Evolutionary conservation across 1,140 invertebrate species (phyloP).

Genomic region (Rhagoletis zephyria): DNA sequence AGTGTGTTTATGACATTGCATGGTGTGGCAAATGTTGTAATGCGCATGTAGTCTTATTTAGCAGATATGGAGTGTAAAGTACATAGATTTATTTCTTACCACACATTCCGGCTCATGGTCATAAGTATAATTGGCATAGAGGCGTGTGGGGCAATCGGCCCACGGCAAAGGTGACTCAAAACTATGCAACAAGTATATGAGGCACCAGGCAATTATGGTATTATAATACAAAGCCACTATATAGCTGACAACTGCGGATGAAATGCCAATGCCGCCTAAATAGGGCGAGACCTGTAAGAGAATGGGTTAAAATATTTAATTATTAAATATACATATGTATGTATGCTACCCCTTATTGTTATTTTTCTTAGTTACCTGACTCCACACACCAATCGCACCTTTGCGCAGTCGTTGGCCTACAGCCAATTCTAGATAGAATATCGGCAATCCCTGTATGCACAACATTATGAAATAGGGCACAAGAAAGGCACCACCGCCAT

Average conservation of each 20-base stretch:
- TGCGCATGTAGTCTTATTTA: background rate
- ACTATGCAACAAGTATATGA: slow-evolving; percentile 95
- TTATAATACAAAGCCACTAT: slow-evolving; percentile 99
- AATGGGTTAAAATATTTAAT: background rate
- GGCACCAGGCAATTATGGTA: slow-evolving; percentile 98
- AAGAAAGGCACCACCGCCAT: slow-evolving; percentile 93
- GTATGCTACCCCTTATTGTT: background rate
- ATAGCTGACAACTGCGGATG: slow-evolving; percentile 94
- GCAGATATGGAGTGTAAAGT: background rate
- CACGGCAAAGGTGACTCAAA: slow-evolving; percentile 92
- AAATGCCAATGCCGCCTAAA: slow-evolving; percentile 90
- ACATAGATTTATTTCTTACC: slow-evolving; percentile 76
- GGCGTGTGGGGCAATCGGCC: slow-evolving; percentile 89
- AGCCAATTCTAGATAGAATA: slow-evolving; percentile 94
- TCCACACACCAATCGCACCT: slow-evolving; percentile 95
- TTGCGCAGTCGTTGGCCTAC: slow-evolving; percentile 92
- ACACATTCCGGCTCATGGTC: slow-evolving; percentile 86
- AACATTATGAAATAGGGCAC: slow-evolving; percentile 90
- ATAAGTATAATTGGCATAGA: slow-evolving; percentile 86
- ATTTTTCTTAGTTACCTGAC: slow-evolving; percentile 78
- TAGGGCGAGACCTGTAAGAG: slow-evolving; percentile 82
- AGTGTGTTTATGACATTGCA: background rate
- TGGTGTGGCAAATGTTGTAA: slow-evolving; percentile 47
- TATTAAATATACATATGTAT: background rate
- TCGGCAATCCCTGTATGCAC: slow-evolving; percentile 92